These are phyloP conservation scores for Axis porcinus DNA, from an alignment of 2,113 vertebrate genomes.

Conservation along the genomic window DNA sequence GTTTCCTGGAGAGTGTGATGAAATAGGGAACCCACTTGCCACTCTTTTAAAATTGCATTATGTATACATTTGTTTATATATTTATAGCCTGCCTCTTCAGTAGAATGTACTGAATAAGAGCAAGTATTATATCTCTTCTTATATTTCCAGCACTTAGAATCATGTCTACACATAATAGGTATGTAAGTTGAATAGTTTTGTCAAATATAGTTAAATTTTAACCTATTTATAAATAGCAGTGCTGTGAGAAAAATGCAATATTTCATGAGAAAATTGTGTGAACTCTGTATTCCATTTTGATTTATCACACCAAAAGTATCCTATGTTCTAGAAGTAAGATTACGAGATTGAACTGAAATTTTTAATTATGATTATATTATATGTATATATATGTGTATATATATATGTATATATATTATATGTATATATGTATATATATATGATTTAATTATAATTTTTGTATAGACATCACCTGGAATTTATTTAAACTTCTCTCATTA, in stretches of 20 bases:
- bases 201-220: background rate
- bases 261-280: slow-evolving; percentile 7
- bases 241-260: slow-evolving; percentile 27
- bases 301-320: slow-evolving; percentile 20
- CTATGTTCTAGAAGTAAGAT: background rate
- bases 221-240: background rate
- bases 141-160: background rate
- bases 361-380: slow-evolving; percentile 54
- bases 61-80: background rate
- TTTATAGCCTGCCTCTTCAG: background rate
- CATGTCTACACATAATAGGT: background rate
- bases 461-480: slow-evolving; percentile 33
- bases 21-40: background rate
- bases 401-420: too few relatives aligned
- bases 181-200: background rate
- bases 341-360: slow-evolving; percentile 24
- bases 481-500: slow-evolving; percentile 56
- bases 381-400: too few relatives aligned
- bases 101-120: background rate
- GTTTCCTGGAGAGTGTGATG: background rate
- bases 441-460: slow-evolving; percentile 13
- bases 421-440: too few relatives aligned
- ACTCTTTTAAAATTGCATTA: background rate
- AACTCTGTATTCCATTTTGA: slow-evolving; percentile 30
- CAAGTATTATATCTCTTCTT: background rate